Evolutionary conservation across 2,113 vertebrate species (phyloP).

Genomic region (Grallaria varia): DNA sequence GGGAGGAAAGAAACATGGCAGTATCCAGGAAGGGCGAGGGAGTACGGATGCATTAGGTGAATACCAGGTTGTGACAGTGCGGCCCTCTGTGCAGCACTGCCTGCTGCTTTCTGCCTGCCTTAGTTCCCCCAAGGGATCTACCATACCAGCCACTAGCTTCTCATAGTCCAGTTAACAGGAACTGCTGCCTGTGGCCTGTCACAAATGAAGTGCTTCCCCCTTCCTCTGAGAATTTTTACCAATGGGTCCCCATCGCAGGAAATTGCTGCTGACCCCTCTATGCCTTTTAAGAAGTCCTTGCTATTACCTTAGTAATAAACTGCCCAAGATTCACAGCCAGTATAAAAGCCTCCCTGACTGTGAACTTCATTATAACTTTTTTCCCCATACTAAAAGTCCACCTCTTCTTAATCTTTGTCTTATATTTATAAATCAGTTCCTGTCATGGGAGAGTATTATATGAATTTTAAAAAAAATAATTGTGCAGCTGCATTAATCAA

Average conservation of each 20-base stretch:
- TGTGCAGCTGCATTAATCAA: conserved; percentile 51
- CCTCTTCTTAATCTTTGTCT: conserved; percentile 14
- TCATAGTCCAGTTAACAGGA: neutral
- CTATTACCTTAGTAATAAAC: neutral
- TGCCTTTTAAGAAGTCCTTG: neutral
- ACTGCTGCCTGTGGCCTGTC: neutral
- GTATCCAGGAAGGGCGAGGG: neutral
- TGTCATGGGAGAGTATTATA: neutral
- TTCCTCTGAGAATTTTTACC: neutral
- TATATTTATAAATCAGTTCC: conserved; percentile 16
- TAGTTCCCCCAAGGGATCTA: neutral
- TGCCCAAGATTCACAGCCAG: neutral
- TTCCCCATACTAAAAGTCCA: neutral
- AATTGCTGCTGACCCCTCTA: neutral
- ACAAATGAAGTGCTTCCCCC: neutral
- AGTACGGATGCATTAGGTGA: neutral
- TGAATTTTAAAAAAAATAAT: neutral
- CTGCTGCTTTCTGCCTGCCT: neutral
- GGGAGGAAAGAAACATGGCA: neutral
- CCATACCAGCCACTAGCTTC: neutral
- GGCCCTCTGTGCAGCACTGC: neutral
- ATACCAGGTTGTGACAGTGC: neutral
- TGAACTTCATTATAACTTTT: neutral
- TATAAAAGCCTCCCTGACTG: neutral
- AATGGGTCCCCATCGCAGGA: neutral